Evolutionary conservation across 2,888 invertebrate genomes (phyloP), one percentile per base, ranked within the genome.

Genomic region (Caenorhabditis angaria): DNA sequence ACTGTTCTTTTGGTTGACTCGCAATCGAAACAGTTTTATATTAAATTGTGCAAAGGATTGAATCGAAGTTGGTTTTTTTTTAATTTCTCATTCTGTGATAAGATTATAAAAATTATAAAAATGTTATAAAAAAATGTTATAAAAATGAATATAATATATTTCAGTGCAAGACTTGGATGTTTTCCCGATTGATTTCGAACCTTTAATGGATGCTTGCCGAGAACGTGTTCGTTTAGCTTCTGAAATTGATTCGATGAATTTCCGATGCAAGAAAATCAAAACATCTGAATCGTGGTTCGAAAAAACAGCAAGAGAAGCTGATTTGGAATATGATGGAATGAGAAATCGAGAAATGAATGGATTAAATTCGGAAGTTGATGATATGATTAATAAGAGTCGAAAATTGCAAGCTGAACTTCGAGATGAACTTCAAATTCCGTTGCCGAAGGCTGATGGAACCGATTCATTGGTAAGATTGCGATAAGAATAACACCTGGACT

Each of bases 1-100:
- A 94, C 97, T 2, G 92, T 99, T 2, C 90, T 97, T 75, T 90
- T 99, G 82, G 93, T 97, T 89, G 95, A 95, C 84, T 94, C 95
- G 0, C 91, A 92, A 0, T 97, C 97, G 88, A 91, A 93, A 0
- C 91, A 91, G 68, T 91, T 91, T 68, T 97, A 87, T 63, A 88
- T 92, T 0, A 93, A 93, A 85, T 90, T 97, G 18, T 93, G 94
- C 82, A 91, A 91, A 83, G 94, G 94, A 0, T 90, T 97, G 6
- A 93, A 93, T 74, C 92, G 93, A 90, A 92, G 95, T 95, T 68
- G 66, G 85, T 35, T 28, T 10, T 32, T 61, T 56, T 2, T 18
- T n/a, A 24, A 24, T 51, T 51, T 20, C 51, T n/a, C n/a, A n/a
- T n/a, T n/a, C n/a, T n/a, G n/a, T n/a, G n/a, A n/a, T n/a, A n/a